These are phyloP conservation scores for Rotaria macrura DNA, from an alignment of 2,888 invertebrate species.

Conservation along the genomic window DNA sequence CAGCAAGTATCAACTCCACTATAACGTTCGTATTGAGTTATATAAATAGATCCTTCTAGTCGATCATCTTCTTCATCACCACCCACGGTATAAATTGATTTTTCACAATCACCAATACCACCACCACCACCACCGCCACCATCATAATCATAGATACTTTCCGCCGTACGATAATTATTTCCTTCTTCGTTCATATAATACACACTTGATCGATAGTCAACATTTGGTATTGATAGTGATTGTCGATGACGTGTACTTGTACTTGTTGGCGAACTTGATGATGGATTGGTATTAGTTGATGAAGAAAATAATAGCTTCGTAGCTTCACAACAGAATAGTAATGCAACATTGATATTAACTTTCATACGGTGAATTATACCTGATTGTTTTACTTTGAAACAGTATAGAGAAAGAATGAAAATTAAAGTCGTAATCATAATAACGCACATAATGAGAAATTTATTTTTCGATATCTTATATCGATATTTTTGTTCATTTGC, in stretches of 20 bases:
- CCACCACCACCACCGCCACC: not conserved
- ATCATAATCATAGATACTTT: not conserved
- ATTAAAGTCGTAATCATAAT: not conserved
- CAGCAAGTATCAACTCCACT: not conserved
- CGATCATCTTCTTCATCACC: not conserved
- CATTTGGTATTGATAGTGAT: not conserved
- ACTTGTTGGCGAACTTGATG: not conserved
- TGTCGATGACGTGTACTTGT: not conserved
- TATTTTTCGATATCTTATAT: not conserved
- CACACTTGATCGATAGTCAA: not conserved
- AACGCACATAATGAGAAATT: not conserved
- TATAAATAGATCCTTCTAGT: not conserved
- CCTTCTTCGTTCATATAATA: not conserved
- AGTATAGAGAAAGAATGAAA: not conserved
- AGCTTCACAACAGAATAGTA: slow-evolving; percentile 1
- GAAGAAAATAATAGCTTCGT: not conserved
- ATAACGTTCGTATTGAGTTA: not conserved
- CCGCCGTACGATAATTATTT: not conserved
- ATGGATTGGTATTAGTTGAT: not conserved
- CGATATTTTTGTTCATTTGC: not conserved
- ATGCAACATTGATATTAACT: not conserved
- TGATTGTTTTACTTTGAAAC: not conserved
- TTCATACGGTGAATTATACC: not conserved
- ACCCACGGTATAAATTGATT: not conserved
- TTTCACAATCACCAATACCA: not conserved